Evolutionary conservation across 2,888 invertebrate species (phyloP).

Genomic region (Mimumesa dahlbomi): DNA sequence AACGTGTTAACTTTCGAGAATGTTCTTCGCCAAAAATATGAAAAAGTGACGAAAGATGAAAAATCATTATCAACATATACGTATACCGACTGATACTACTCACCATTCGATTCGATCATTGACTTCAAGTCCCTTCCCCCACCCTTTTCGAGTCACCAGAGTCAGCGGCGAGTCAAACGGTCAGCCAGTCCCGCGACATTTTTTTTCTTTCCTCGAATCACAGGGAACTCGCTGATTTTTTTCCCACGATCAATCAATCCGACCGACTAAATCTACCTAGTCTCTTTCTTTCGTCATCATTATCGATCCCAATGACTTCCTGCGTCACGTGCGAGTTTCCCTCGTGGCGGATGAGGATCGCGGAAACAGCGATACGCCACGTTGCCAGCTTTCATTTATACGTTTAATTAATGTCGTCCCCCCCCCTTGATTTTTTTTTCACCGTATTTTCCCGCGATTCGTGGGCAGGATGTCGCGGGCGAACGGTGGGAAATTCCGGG

Average conservation of each 20-base stretch:
- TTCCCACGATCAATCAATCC: conserved; percentile 5
- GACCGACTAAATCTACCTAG: conserved; percentile 17
- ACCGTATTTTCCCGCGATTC: background rate
- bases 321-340: conserved; percentile 2
- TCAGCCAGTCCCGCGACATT: conserved; percentile 25
- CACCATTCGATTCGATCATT: conserved; percentile 53
- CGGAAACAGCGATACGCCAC: conserved; percentile 21
- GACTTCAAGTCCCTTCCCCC: conserved; percentile 37
- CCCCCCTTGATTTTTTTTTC: background rate
- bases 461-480: background rate
- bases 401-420: conserved; percentile 6
- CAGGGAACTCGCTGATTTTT: too few relatives aligned
- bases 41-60: too few relatives aligned
- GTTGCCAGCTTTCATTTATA: conserved; percentile 39
- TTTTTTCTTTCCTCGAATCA: too few relatives aligned
- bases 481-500: background rate
- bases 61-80: too few relatives aligned
- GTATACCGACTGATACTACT: too few relatives aligned
- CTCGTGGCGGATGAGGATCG: conserved; percentile 15
- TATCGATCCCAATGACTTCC: background rate
- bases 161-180: conserved; percentile 10
- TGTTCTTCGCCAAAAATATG: too few relatives aligned
- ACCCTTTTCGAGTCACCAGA: conserved; percentile 7
- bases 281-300: conserved; percentile 26
- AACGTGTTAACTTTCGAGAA: too few relatives aligned